These are phyloP conservation scores for Pangasius sanitwongsei DNA, from an alignment of 2,797 vertebrate genomes.

Conservation along the genomic window DNA sequence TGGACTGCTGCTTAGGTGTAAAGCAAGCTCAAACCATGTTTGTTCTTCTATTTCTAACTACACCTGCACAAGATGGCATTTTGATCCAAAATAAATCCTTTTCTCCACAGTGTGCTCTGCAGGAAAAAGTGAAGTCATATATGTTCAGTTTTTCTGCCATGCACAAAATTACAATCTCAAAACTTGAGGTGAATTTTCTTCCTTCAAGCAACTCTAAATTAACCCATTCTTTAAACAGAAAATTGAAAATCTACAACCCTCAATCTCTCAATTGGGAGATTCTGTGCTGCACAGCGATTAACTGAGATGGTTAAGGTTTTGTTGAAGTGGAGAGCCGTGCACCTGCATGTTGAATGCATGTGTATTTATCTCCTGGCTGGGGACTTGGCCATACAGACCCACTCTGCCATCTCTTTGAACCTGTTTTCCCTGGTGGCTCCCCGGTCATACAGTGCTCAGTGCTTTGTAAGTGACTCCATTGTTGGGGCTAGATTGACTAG, in stretches of 20 bases:
- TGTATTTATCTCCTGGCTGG: slow-evolving; percentile 64
- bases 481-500: slow-evolving; percentile 78
- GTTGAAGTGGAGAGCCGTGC: slow-evolving; percentile 42
- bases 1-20: slow-evolving; percentile 48
- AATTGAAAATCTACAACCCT: slow-evolving; percentile 52
- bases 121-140: slow-evolving; percentile 62
- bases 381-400: slow-evolving; percentile 74
- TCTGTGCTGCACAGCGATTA: background rate
- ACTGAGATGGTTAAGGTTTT: slow-evolving; percentile 36
- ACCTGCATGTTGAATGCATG: slow-evolving; percentile 57
- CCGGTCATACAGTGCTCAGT: slow-evolving; percentile 75
- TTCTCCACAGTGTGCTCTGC: slow-evolving; percentile 57
- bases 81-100: slow-evolving; percentile 66
- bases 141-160: slow-evolving; percentile 66
- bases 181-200: slow-evolving; percentile 53
- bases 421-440: slow-evolving; percentile 78
- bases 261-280: slow-evolving; percentile 46
- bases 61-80: slow-evolving; percentile 64
- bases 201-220: slow-evolving; percentile 62
- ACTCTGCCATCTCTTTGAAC: slow-evolving; percentile 78
- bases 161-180: slow-evolving; percentile 61
- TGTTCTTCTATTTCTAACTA: slow-evolving; percentile 60
- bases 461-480: slow-evolving; percentile 96
- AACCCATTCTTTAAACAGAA: slow-evolving; percentile 51
- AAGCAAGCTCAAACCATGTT: slow-evolving; percentile 63